Conservation (phyloP, 2,888 invertebrate species). For the Agonopterix alstromeriana region DNA sequence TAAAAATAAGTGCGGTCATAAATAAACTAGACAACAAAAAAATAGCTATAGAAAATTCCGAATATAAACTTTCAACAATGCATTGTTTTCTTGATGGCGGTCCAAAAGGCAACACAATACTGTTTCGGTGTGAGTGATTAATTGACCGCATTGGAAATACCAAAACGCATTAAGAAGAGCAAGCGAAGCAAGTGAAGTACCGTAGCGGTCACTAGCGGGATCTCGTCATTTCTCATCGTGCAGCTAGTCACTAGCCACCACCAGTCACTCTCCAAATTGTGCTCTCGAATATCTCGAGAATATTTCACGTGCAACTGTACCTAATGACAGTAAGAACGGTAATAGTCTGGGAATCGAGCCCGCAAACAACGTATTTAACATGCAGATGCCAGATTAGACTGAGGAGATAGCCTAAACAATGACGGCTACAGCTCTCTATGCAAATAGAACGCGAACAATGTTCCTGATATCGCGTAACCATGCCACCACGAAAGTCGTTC, state of each 20-base stretch:
- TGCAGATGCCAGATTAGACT: conserved; percentile 57
- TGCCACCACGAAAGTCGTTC: conserved; percentile 29
- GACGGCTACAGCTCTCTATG: conserved; percentile 51
- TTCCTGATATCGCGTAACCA: conserved; percentile 39
- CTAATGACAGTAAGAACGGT: conserved; percentile 60
- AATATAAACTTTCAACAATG: too few species aligned
- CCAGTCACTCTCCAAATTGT: conserved; percentile 58
- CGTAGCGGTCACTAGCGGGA: conserved; percentile 69
- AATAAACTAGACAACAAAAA: too few species aligned
- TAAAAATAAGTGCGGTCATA: too few species aligned
- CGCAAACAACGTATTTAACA: conserved; percentile 49
- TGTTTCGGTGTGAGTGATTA: conserved; percentile 47
- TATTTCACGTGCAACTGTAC: conserved; percentile 65
- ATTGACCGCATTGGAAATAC: conserved; percentile 60
- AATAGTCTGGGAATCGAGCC: conserved; percentile 65
- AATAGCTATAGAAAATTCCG: too few species aligned
- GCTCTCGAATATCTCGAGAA: conserved; percentile 59
- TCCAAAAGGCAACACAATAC: conserved; percentile 21
- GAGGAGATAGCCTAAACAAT: conserved; percentile 65
- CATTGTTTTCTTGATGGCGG: too few species aligned
- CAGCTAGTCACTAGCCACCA: conserved; percentile 20
- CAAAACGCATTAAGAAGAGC: conserved; percentile 63
- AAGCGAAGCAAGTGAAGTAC: conserved; percentile 61
- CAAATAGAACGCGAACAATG: conserved; percentile 48
- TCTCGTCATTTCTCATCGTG: conserved; percentile 58